A percentile compares a stretch with the other conserved stretches of the same genome.
These are phyloP conservation scores for Drosophila fulvimacula DNA, from an alignment of 2,888 invertebrate species.

Conservation along the genomic window DNA sequence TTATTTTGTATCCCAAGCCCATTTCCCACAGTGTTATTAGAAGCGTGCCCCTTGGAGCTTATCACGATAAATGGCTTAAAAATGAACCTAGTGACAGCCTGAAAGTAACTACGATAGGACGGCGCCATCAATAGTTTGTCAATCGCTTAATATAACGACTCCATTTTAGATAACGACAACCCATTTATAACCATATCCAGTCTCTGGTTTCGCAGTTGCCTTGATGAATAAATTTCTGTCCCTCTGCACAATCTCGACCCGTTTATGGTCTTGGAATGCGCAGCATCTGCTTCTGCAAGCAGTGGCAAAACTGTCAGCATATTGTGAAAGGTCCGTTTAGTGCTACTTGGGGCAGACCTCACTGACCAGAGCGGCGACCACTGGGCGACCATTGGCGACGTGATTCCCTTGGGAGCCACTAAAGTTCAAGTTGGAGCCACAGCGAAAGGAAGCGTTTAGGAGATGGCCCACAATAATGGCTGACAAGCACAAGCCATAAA, in stretches of 20 bases:
- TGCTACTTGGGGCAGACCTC: slow-evolving; percentile 22
- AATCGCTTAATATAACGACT: slow-evolving; percentile 38
- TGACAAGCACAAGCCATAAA: slow-evolving; percentile 79
- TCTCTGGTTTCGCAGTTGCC: slow-evolving; percentile 1
- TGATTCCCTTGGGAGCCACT: slow-evolving; percentile 41
- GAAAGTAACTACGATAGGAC: not conserved
- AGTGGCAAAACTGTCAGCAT: slow-evolving; percentile 30
- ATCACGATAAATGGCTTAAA: slow-evolving; percentile 5
- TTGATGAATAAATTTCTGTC: slow-evolving; percentile 21
- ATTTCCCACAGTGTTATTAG: slow-evolving; percentile 2
- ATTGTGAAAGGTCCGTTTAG: slow-evolving; percentile 31
- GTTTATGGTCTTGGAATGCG: slow-evolving; percentile 3
- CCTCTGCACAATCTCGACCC: not conserved
- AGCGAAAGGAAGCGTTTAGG: slow-evolving; percentile 48
- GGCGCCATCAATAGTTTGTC: slow-evolving; percentile 32
- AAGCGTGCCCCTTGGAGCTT: not conserved
- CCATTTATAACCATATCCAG: slow-evolving; percentile 42
- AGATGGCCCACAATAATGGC: slow-evolving; percentile 69
- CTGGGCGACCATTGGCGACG: slow-evolving; percentile 27
- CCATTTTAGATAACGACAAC: slow-evolving; percentile 42
- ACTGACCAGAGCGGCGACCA: slow-evolving; percentile 36
- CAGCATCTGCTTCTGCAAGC: slow-evolving; percentile 39
- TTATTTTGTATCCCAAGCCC: not conserved
- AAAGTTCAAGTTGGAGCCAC: slow-evolving; percentile 42
- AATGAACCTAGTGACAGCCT: slow-evolving; percentile 24